Evolutionary conservation across 2,797 vertebrate genomes (phyloP), one percentile per base, ranked within the genome.

Genomic region (Protonibea diacanthus): DNA sequence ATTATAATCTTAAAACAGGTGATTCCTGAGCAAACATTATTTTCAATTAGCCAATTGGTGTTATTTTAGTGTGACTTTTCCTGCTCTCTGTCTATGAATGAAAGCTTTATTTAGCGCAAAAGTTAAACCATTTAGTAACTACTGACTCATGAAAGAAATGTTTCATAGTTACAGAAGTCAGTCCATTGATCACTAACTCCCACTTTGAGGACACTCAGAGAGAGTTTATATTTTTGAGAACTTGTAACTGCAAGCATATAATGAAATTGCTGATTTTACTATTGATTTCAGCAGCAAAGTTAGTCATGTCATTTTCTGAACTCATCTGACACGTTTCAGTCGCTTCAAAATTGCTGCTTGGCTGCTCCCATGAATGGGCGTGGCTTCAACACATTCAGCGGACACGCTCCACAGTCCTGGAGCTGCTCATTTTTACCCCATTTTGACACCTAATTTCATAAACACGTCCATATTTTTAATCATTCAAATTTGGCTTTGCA

Each of bases 71-170:
- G n/a, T 55, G 10, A 21, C 7, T 53, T 69, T 47, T 69, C 0
- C 4, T 48, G 10, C 48, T 58, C 17, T 45, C 6, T 68, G n/a
- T 68, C 56, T 56, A 3, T 58, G 2, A 38, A 55, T 69, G 0
- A 68, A 72, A 25, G 10, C 38, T 61, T 38, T 57, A 58, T 66
- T 65, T 62, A 58, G 29, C 18, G 25, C 20, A 55, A 52, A 2
- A 21, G 53, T 47, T 7, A 47, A 58, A 52, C 6, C 1, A 25
- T 74, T 78, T 52, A 52, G 6, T 23, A 7, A 47, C 9, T 64
- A 12, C 53, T 66, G 48, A 58, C 23, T 48, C 11, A 49, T 62
- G 6, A 74, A 45, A 80, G 38, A 63, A 58, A 67, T 51, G 3
- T 33, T 57, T 21, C 8, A 29, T 53, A 63, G 62, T 57, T 71